Evolutionary conservation across 2,113 vertebrate species (phyloP), one percentile per base, ranked within the genome.

Genomic region (Barbus barbus): DNA sequence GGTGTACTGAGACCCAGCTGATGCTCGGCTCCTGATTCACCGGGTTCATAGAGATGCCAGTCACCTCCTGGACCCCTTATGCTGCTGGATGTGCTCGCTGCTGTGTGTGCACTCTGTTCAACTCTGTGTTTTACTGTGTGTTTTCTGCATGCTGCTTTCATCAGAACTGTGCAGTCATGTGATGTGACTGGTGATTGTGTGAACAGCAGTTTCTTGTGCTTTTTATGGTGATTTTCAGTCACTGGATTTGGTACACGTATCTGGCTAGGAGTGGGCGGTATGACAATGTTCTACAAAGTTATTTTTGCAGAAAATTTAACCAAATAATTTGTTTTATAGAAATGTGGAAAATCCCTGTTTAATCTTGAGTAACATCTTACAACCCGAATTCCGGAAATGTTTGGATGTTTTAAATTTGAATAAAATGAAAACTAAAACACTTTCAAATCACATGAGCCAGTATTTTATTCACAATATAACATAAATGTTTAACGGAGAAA

Each of bases 11-110:
- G 73, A 22, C 51, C 46, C 48, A n/a, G 2, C 18, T 78, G 48
- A 77, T 33, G 73, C 26, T 51, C 9, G 2, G 38, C 36, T 72
- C 36, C n/a, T 12, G n/a, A 28, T 18, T 74, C n/a, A 48, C 46
- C 12, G 73, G 18, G 28, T 76, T 56, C 16, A 76, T 36, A 3
- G 12, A 22, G 24, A 41, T 74, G 28, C 8, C 58, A 48, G 18
- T 60, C 77, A 60, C 85, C 36, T 81, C 77, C 14, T 22, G 28
- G 63, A 16, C 72, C 20, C 73, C 53, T 73, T 28, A 36, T 85
- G 79, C 88, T 86, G 90, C 89, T 87, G 91, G 91, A 84, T 89
- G 83, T 83, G 86, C 84, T 83, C 71, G 69, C 79, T 92, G 90
- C 89, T 87, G 91, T 91, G 84, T 89, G 83, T 83, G 86, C 82